These are phyloP conservation scores for Rhingia rostrata DNA, from an alignment of 2,888 invertebrate genomes.

Conservation along the genomic window DNA sequence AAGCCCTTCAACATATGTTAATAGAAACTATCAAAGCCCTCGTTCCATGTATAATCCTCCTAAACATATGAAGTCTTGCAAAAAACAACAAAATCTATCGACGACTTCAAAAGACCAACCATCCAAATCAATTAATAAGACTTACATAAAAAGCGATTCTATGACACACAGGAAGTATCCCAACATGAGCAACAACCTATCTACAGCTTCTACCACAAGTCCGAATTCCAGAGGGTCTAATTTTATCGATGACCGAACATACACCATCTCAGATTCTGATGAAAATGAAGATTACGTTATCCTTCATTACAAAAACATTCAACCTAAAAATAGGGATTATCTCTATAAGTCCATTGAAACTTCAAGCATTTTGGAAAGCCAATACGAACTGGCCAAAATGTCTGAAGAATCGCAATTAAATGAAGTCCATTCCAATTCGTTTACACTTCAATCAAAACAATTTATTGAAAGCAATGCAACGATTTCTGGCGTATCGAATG, in stretches of 20 bases:
- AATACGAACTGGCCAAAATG: neutral
- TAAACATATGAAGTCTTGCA: neutral
- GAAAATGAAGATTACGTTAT: slow-evolving; percentile 18
- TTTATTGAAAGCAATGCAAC: too few species aligned
- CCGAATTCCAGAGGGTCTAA: neutral
- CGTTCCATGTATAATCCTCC: neutral
- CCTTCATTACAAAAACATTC: slow-evolving; percentile 13
- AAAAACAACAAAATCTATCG: neutral
- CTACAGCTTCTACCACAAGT: neutral
- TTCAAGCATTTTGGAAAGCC: neutral
- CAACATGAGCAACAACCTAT: neutral
- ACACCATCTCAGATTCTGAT: slow-evolving; percentile 11
- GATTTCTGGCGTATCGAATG: too few species aligned
- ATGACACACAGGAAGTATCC: neutral
- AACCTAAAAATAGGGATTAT: neutral
- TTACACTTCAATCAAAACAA: too few species aligned
- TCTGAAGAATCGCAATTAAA: neutral
- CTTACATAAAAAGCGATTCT: neutral
- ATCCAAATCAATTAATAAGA: too few species aligned
- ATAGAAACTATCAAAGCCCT: neutral
- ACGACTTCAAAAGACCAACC: neutral
- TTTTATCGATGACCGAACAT: slow-evolving; percentile 46
- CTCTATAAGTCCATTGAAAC: neutral
- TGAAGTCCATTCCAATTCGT: too few species aligned
- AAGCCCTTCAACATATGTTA: neutral